These are phyloP conservation scores for Pedionomus torquatus DNA, from an alignment of 2,113 vertebrate species.

Conservation along the genomic window DNA sequence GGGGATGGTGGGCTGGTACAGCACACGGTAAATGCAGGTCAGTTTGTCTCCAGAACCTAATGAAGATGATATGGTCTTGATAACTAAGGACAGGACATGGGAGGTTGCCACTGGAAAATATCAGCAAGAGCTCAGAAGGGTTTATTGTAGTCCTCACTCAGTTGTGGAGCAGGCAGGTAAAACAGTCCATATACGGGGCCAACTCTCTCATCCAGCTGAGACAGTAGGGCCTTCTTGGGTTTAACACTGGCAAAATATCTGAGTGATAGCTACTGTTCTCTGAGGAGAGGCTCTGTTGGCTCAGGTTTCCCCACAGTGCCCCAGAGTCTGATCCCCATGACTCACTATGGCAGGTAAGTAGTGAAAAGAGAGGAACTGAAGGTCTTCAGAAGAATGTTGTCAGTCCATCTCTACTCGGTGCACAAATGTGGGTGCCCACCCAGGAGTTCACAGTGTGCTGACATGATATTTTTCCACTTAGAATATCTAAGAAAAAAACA, in stretches of 20 bases:
- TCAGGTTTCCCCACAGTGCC: not conserved
- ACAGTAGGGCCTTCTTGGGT: not conserved
- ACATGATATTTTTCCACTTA: not conserved
- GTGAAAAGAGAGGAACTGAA: not conserved
- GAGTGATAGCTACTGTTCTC: not conserved
- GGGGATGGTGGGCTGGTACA: not conserved
- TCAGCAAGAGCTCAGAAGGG: not conserved
- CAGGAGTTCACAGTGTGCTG: not conserved
- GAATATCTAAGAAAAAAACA: not conserved
- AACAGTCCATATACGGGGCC: not conserved
- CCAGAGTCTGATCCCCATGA: fast-evolving
- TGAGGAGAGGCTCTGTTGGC: not conserved
- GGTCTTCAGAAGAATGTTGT: not conserved
- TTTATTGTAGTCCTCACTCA: not conserved
- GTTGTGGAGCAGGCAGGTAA: not conserved
- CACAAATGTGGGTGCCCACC: not conserved
- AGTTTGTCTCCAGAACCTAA: not conserved
- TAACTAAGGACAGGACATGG: not conserved
- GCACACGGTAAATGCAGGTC: not conserved
- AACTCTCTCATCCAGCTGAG: not conserved
- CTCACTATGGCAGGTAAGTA: not conserved
- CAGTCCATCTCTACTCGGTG: not conserved
- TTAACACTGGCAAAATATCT: not conserved
- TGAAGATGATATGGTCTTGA: not conserved
- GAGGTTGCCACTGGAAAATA: not conserved